Percentiles rank a stretch among this genome's conserved stretches.
phyloP scores from a whole-genome alignment of 37 sponge, comb jelly and placozoan genomes.

The Ephydatia muelleri region DNA sequence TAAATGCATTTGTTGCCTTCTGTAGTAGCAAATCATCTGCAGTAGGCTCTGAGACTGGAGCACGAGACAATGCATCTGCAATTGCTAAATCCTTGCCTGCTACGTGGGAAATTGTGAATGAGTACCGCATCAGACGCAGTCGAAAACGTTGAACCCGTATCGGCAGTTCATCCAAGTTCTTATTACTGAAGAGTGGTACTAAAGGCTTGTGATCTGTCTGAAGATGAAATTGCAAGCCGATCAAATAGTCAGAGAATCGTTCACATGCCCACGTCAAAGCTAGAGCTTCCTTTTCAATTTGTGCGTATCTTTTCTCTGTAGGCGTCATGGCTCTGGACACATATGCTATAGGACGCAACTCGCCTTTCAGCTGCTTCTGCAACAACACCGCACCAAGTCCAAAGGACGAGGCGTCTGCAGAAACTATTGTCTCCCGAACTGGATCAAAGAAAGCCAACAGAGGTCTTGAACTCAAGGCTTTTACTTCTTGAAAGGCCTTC shows the following conservation, averaged over 20 bases:
- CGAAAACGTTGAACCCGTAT: slow-evolving; percentile 43
- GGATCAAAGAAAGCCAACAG: slow-evolving; percentile 45
- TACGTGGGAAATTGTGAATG: slow-evolving; percentile 50
- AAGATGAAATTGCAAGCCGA: slow-evolving; percentile 36
- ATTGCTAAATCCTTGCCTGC: slow-evolving; percentile 52
- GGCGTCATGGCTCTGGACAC: slow-evolving; percentile 46
- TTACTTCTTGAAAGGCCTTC: slow-evolving; percentile 33
- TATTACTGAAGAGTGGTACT: slow-evolving; percentile 47
- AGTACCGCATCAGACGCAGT: slow-evolving; percentile 48
- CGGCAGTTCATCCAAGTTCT: slow-evolving; percentile 50
- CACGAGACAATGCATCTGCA: slow-evolving; percentile 55
- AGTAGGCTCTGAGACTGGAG: slow-evolving; percentile 7
- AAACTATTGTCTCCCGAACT: slow-evolving; percentile 10
- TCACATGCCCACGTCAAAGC: slow-evolving; percentile 61
- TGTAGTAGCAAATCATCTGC: neutral
- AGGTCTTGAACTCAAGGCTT: slow-evolving; percentile 13
- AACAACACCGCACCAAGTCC: slow-evolving; percentile 54
- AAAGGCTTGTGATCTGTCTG: slow-evolving; percentile 70
- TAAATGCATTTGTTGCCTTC: neutral
- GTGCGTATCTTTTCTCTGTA: slow-evolving; percentile 51
- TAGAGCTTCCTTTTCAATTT: slow-evolving; percentile 58
- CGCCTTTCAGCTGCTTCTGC: slow-evolving; percentile 25
- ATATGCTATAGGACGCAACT: slow-evolving; percentile 45
- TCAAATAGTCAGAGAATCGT: slow-evolving; percentile 20
- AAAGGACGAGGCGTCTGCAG: slow-evolving; percentile 32